Conservation (phyloP, 2,797 vertebrate species). For the Artibeus lituratus region DNA sequence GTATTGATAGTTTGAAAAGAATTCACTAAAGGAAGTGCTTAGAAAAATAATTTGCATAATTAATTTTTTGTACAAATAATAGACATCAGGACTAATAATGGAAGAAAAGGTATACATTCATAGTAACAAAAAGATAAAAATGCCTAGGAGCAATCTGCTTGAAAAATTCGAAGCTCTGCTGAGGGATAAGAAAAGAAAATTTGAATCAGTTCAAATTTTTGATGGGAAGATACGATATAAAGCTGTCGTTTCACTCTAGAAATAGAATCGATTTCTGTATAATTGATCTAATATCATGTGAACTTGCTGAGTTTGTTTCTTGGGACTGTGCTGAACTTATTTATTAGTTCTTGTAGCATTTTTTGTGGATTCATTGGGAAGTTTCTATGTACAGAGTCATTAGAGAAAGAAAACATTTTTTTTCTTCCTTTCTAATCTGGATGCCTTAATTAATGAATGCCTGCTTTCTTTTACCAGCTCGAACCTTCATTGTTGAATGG, state of each 20-base stretch:
- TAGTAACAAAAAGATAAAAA: background rate
- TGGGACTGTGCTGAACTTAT: background rate
- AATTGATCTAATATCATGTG: background rate
- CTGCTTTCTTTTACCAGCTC: background rate
- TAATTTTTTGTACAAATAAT: background rate
- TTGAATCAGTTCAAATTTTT: background rate
- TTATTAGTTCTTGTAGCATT: background rate
- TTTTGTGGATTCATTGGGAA: background rate
- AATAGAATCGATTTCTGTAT: background rate
- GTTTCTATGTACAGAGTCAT: background rate
- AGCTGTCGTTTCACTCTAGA: background rate
- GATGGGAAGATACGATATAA: background rate
- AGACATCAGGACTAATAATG: background rate
- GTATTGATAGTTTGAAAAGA: background rate
- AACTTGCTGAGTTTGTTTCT: background rate
- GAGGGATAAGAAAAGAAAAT: constrained; percentile 1
- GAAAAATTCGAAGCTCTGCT: background rate
- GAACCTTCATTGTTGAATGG: background rate
- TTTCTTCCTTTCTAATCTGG: background rate
- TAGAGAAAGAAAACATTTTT: background rate
- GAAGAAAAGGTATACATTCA: background rate
- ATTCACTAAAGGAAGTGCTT: background rate
- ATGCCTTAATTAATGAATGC: background rate
- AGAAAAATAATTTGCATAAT: background rate
- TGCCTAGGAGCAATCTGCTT: background rate